Conservation (phyloP, 1,140 invertebrate species). For the Homarus americanus region DNA sequence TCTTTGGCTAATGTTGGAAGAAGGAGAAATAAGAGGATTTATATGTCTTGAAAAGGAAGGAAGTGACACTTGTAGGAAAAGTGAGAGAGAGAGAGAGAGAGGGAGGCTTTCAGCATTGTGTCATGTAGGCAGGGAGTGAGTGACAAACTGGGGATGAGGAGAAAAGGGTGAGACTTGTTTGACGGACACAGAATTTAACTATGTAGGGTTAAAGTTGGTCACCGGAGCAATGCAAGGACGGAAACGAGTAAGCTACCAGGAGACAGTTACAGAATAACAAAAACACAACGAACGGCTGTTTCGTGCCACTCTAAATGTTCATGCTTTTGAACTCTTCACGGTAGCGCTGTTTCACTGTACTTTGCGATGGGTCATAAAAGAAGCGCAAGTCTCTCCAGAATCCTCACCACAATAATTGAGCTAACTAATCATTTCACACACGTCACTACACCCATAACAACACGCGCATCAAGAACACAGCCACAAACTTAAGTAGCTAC, state of each 20-base stretch:
- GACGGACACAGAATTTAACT: neutral
- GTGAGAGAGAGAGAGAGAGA: too few relatives aligned
- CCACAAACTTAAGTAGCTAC: too few relatives aligned
- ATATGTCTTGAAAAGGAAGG: neutral
- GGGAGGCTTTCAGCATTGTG: neutral
- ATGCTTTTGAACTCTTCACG: constrained; percentile 31
- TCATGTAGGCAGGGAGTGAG: neutral
- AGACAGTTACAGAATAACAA: neutral
- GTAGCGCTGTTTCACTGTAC: neutral
- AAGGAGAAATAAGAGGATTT: too few relatives aligned
- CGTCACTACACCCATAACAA: too few relatives aligned
- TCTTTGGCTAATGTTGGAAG: too few relatives aligned
- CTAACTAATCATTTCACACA: too few relatives aligned
- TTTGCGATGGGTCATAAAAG: constrained; percentile 22
- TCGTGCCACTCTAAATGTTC: constrained; percentile 14
- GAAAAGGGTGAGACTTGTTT: neutral
- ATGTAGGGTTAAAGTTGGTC: neutral
- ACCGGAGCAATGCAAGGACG: neutral
- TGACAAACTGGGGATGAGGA: too few relatives aligned
- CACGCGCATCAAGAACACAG: too few relatives aligned
- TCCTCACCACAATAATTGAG: too few relatives aligned
- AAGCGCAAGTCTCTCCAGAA: neutral
- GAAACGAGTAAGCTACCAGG: neutral
- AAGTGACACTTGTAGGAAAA: neutral
- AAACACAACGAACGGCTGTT: constrained; percentile 23